Percentiles rank a stretch among this genome's conserved stretches.
These are phyloP conservation scores for Eurois occulta DNA, from an alignment of 2,888 invertebrate species.

Conservation along the genomic window DNA sequence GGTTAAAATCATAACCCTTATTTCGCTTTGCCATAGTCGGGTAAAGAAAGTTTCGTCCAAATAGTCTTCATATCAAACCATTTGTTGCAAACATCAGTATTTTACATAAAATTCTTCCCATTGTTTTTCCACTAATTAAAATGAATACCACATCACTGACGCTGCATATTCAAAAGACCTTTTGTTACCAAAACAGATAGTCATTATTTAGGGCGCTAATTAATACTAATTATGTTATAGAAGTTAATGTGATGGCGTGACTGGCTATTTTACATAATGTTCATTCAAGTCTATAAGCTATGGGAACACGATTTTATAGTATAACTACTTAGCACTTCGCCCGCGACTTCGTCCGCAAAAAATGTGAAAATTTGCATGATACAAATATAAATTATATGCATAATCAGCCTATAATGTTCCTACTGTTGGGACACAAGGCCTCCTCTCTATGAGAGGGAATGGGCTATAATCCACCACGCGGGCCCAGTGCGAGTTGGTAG, in stretches of 20 bases:
- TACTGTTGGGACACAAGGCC: too few relatives aligned
- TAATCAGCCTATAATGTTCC: too few relatives aligned
- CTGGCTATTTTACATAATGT: slow-evolving; percentile 67
- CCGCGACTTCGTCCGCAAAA: too few relatives aligned
- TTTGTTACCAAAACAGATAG: slow-evolving; percentile 75
- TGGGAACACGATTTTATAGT: slow-evolving; percentile 37
- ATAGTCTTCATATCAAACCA: background rate
- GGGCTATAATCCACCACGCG: too few relatives aligned
- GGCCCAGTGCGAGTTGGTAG: too few relatives aligned
- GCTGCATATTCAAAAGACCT: slow-evolving; percentile 68
- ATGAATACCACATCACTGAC: slow-evolving; percentile 74
- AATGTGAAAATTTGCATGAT: too few relatives aligned
- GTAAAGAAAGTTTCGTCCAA: background rate
- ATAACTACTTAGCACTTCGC: background rate
- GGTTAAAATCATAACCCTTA: background rate
- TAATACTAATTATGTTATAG: slow-evolving; percentile 84
- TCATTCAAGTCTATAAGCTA: slow-evolving; percentile 18
- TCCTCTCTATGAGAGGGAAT: too few relatives aligned
- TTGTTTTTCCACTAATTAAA: slow-evolving; percentile 70
- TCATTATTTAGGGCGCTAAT: slow-evolving; percentile 79
- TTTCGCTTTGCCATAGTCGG: background rate
- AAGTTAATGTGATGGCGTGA: slow-evolving; percentile 83
- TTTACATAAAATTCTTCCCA: slow-evolving; percentile 16
- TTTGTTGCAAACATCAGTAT: background rate
- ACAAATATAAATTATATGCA: too few relatives aligned